Conservation (phyloP, 2,888 invertebrate genomes). For the Trissonchulus latispiculum region DNA sequence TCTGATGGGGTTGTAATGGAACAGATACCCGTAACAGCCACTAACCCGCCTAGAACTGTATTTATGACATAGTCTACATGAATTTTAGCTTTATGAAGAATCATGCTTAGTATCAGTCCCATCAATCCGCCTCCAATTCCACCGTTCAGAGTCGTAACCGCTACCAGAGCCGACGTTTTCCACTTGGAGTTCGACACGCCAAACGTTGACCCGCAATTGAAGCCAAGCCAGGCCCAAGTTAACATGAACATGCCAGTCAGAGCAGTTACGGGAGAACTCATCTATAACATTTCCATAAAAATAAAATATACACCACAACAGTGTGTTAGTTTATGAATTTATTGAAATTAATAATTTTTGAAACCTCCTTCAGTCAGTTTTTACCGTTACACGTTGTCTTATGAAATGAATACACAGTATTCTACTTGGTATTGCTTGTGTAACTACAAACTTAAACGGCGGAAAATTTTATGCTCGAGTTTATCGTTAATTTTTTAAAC, state of each 20-base stretch:
- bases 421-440: too few relatives aligned
- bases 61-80: slow-evolving; percentile 77
- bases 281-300: slow-evolving; percentile 21
- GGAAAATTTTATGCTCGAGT: too few relatives aligned
- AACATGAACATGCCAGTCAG: slow-evolving; percentile 74
- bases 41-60: slow-evolving; percentile 72
- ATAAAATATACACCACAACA: background rate
- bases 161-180: slow-evolving; percentile 69
- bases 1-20: slow-evolving; percentile 59
- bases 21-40: slow-evolving; percentile 64
- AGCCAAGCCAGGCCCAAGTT: slow-evolving; percentile 95
- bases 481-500: background rate
- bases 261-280: slow-evolving; percentile 42
- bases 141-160: slow-evolving; percentile 78
- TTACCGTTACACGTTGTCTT: too few relatives aligned
- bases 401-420: too few relatives aligned
- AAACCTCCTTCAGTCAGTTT: background rate
- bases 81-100: slow-evolving; percentile 51
- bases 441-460: too few relatives aligned
- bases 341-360: background rate
- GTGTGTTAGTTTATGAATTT: background rate
- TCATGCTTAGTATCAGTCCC: slow-evolving; percentile 47
- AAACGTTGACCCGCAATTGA: slow-evolving; percentile 68
- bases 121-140: slow-evolving; percentile 76
- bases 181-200: slow-evolving; percentile 69